Conservation (phyloP, 2,113 vertebrate species). For the Pteropus alecto region DNA sequence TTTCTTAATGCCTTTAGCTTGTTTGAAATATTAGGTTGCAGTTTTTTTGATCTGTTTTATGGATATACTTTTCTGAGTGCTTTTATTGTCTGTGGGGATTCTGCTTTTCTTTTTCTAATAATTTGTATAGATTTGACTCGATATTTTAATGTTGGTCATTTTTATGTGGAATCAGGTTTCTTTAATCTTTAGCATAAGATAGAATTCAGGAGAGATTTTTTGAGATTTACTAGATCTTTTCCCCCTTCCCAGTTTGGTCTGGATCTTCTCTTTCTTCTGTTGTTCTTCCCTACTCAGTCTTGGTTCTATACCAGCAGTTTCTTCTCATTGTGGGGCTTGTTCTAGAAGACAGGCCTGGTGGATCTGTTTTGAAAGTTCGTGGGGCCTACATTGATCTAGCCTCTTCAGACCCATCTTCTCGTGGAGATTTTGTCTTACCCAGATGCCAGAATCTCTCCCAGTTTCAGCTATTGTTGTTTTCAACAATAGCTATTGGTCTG, state of each 20-base stretch:
- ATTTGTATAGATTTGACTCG: neutral
- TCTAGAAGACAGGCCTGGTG: neutral
- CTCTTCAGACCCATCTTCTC: neutral
- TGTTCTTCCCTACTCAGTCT: neutral
- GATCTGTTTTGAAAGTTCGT: neutral
- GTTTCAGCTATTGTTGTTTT: neutral
- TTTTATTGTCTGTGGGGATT: neutral
- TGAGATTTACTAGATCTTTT: neutral
- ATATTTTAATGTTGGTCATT: neutral
- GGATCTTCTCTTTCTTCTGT: neutral
- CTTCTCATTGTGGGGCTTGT: neutral
- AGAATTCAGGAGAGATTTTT: neutral
- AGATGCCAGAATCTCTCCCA: neutral
- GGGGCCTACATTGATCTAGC: neutral
- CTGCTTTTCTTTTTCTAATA: neutral
- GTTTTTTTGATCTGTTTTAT: neutral
- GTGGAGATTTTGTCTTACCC: neutral
- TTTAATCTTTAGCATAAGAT: neutral
- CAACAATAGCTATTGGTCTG: neutral
- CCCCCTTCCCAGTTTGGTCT: neutral
- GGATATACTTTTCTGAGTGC: neutral
- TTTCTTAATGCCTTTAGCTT: neutral
- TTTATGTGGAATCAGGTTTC: slow-evolving; percentile 4
- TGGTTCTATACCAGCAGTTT: neutral
- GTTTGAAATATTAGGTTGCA: neutral